phyloP scores from a whole-genome alignment of 2,113 vertebrate genomes.

The Leucopsar rothschildi region DNA sequence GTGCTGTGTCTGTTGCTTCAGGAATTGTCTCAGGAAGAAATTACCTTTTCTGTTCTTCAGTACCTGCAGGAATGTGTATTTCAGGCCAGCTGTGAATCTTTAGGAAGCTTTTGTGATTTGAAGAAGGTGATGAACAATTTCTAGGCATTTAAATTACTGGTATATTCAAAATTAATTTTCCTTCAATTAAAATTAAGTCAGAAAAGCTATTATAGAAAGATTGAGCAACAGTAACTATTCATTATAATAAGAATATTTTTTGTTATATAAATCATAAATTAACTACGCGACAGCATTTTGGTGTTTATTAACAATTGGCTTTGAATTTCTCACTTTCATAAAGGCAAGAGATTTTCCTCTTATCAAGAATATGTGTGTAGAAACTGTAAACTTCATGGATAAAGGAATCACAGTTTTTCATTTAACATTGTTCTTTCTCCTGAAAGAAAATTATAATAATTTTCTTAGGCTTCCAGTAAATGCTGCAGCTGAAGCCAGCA shows the following conservation, averaged over 20 bases:
- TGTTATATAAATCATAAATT: background rate
- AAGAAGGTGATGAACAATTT: background rate
- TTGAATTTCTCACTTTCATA: background rate
- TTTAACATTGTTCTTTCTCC: background rate
- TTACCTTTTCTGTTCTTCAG: background rate
- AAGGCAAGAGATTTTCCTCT: background rate
- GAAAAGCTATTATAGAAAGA: background rate
- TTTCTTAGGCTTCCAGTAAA: constrained; percentile 38
- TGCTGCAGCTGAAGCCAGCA: constrained; percentile 11
- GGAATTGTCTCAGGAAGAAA: background rate
- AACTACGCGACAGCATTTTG: background rate
- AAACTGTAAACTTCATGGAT: background rate
- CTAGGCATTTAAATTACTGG: background rate
- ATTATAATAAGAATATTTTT: background rate
- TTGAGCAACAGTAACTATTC: background rate
- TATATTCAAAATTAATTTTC: background rate
- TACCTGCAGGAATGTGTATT: background rate
- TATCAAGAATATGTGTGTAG: background rate
- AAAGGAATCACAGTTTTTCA: background rate
- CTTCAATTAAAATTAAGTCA: background rate
- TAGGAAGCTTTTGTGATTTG: background rate
- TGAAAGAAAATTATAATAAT: background rate
- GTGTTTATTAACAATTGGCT: background rate
- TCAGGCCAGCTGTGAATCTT: background rate
- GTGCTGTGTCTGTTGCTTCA: background rate